Conservation (phyloP, 2,797 vertebrate species). For the Rhinoraja longicauda region DNA sequence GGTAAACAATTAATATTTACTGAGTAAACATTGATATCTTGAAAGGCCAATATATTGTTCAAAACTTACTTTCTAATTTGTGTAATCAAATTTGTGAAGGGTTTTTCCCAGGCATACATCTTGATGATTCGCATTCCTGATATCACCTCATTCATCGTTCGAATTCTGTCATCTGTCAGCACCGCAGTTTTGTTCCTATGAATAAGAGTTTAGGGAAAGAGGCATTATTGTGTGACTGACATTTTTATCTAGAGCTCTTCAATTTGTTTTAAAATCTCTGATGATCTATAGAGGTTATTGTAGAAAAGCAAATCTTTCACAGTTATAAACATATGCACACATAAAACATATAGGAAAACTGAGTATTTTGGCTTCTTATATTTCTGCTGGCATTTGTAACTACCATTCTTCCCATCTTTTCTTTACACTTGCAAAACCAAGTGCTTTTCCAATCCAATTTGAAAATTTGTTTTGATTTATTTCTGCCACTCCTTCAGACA, state of each 20-base stretch:
- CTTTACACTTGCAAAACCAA: too few species aligned
- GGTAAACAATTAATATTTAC: not conserved
- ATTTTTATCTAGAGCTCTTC: not conserved
- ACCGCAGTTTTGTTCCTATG: slow-evolving; percentile 74
- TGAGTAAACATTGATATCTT: not conserved
- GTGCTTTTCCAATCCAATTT: too few species aligned
- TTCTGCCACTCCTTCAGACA: too few species aligned
- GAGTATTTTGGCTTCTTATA: too few species aligned
- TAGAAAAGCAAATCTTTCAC: not conserved
- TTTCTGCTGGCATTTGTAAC: too few species aligned
- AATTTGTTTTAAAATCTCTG: too few species aligned
- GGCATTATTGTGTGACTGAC: not conserved
- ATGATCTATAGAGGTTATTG: not conserved
- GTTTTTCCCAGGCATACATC: slow-evolving; percentile 94
- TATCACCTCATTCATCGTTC: slow-evolving; percentile 93
- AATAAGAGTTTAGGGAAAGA: slow-evolving; percentile 15
- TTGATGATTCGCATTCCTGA: slow-evolving; percentile 91
- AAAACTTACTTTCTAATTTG: slow-evolving; percentile 72
- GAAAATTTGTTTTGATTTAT: too few species aligned
- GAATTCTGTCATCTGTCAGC: slow-evolving; percentile 78
- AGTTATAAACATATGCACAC: not conserved
- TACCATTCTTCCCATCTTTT: too few species aligned
- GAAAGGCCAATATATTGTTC: not conserved
- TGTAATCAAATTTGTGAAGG: slow-evolving; percentile 73
- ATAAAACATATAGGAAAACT: too few species aligned